phyloP scores from a whole-genome alignment of 2,113 vertebrate genomes.

The Fregata magnificens region DNA sequence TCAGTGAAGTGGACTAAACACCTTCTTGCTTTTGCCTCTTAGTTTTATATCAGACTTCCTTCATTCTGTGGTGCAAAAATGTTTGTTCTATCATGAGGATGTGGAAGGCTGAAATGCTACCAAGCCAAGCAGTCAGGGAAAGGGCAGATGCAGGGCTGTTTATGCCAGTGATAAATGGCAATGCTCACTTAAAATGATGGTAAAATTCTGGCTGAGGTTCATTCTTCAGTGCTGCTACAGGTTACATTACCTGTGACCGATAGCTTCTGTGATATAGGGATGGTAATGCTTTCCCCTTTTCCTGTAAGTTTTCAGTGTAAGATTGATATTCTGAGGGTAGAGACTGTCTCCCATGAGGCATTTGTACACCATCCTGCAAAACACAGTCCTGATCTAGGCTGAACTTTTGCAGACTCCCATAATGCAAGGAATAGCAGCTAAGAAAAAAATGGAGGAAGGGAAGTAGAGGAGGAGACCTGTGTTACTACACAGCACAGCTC shows the following conservation, averaged over 20 bases:
- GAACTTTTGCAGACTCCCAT: background rate
- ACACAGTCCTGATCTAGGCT: rapidly evolving
- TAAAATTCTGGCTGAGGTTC: background rate
- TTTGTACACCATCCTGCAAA: background rate
- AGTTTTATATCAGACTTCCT: background rate
- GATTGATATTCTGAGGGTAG: background rate
- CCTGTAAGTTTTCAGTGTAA: background rate
- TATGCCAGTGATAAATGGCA: background rate
- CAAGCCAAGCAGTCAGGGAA: background rate
- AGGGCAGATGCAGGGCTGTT: background rate
- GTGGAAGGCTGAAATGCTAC: background rate
- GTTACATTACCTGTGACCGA: background rate
- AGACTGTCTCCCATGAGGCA: background rate
- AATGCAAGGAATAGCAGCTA: background rate
- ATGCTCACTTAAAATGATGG: background rate
- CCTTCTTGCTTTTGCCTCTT: background rate
- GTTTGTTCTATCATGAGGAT: background rate
- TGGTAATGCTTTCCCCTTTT: background rate
- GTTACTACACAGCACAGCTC: background rate
- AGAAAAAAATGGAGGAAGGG: background rate
- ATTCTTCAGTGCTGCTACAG: background rate
- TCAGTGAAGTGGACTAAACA: background rate
- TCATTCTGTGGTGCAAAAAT: background rate
- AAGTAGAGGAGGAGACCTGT: background rate
- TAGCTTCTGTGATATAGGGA: background rate